phyloP scores from a whole-genome alignment of 2,113 vertebrate species.

The Zapornia atra region DNA sequence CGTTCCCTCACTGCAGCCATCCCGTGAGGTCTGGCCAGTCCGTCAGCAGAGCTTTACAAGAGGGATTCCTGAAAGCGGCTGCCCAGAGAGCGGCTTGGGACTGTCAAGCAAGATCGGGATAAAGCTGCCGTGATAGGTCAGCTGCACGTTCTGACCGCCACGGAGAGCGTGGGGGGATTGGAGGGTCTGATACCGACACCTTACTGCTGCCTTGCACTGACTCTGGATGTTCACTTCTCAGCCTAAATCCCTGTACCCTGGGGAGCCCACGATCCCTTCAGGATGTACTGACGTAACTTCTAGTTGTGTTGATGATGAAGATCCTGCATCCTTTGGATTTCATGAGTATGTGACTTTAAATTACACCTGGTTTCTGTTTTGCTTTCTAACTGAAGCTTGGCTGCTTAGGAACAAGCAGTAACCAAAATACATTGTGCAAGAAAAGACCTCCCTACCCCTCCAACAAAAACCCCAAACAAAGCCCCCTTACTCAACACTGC shows the following conservation, averaged over 20 bases:
- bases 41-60: not conserved
- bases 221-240: not conserved
- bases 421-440: not conserved
- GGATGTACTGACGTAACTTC: not conserved
- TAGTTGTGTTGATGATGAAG: not conserved
- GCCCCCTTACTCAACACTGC: not conserved
- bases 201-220: not conserved
- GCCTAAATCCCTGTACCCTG: not conserved
- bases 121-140: not conserved
- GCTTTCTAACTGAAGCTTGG: not conserved
- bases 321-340: not conserved
- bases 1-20: not conserved
- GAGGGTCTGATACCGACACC: not conserved
- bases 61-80: not conserved
- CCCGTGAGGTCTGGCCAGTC: not conserved
- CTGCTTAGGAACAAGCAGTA: constrained; percentile 24
- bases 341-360: not conserved
- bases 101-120: not conserved
- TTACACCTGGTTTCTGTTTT: constrained; percentile 59
- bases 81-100: not conserved
- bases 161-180: not conserved
- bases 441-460: not conserved
- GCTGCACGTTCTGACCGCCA: not conserved
- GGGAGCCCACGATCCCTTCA: not conserved
- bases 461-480: not conserved